Evolutionary conservation across 2,888 invertebrate species (phyloP), one percentile per base, ranked within the genome.

Genomic region (Ochropacha duplaris): DNA sequence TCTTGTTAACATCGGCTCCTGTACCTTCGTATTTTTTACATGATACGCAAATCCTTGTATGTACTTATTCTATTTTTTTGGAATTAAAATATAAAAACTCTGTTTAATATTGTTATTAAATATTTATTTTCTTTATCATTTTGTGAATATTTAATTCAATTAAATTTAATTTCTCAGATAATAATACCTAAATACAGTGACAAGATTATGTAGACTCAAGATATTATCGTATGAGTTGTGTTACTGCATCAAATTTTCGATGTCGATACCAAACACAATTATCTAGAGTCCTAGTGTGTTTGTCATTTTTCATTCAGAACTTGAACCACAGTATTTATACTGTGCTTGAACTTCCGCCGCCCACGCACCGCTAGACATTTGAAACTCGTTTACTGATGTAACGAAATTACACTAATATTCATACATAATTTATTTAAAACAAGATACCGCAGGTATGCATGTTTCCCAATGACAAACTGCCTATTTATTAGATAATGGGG

Each of bases 281-380:
- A 71, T 66, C 61, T 31, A 50, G 22, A 58, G 22, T 44, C 56
- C 44, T 61, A 56, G 54, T 56, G 50, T 64, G 59, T 69, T 64
- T 69, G 71, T 74, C 66, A 79, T 81, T 80, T 78, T 78, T 79
- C 75, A 79, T 76, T 68, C 59, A 69, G 69, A 71, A 64, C 65
- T 65, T 69, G n/a, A n/a, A n/a, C n/a, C n/a, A n/a, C 66, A 79
- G 81, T 80, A 78, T 78, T 79, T 74, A 79, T 76, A 67, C 59
- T 68, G 69, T 71, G 64, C 65, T 65, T 69, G 66, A 65, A 71
- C 69, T 65, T 69, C 67, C 66, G 71, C 69, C 64, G 69, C 71
- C 74, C 71, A 75, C 77, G 9, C 67, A 69, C n/a, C n/a, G n/a
- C n/a, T n/a, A 60, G 60, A 54, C 55, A 49, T 59, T 64, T 55